Evolutionary conservation across 2,797 vertebrate genomes (phyloP), one percentile per base, ranked within the genome.

Genomic region (Sebastes minor): DNA sequence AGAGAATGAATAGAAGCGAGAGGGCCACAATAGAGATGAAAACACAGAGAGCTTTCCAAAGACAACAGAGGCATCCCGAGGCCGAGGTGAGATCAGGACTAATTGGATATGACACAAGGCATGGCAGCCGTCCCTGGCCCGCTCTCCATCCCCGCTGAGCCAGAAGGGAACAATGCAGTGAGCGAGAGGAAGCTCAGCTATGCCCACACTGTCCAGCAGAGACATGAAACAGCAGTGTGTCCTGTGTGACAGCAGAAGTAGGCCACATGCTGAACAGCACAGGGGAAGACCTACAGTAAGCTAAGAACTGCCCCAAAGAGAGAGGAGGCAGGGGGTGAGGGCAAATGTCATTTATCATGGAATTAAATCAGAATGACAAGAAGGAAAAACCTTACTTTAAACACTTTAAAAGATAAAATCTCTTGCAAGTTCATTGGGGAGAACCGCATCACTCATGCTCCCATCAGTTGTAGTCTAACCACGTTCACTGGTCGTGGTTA

Each of bases 41-140:
- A 78, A 81, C 42, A 69, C 32, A 76, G 57, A n/a, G 11, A 75
- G 76, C 61, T 71, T 74, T 69, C 11, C 27, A 32, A 78, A 63
- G 68, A 66, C 76, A 56, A 57, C 65, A 66, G 30, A 65, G 70
- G 71, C 52, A n/a, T 80, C 84, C 81, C 12, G 71, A 81, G 83
- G 70, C 72, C 52, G 61, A 70, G 66, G 74, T 73, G 63, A 71
- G 56, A 65, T 81, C 69, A 71, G 49, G 35, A 62, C 56, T 79
- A 67, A 86, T 73, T 57, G 7, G 18, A 60, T 61, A 25, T 70
- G 74, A 79, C 86, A 80, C 53, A 13, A 72, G 73, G 76, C 83
- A 78, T 71, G 74, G 64, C 72, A 49, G 66, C 33, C 30, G 38
- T n/a, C 49, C 22, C 56, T 59, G 68, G 49, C 14, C 70, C 32